Evolutionary conservation across 2,888 invertebrate genomes (phyloP).

Genomic region (Sarcophaga variegata): DNA sequence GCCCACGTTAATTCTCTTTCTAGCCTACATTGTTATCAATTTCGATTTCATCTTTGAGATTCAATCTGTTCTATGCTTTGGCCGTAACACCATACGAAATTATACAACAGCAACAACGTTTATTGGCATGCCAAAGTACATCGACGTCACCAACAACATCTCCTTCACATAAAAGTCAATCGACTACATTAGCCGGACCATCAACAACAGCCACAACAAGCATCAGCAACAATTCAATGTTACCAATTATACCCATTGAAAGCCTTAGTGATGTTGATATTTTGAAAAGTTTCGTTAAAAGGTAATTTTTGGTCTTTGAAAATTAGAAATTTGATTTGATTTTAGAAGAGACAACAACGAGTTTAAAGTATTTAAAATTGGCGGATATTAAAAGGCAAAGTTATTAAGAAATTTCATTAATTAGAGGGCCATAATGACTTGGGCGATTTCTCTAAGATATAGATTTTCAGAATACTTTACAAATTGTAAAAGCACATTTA

Average conservation of each 20-base stretch:
- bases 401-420: no score
- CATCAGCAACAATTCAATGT: conserved; percentile 75
- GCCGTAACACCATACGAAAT: conserved; percentile 81
- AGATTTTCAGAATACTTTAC: no score
- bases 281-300: conserved; percentile 91
- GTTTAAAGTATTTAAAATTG: no score
- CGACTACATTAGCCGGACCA: conserved; percentile 7
- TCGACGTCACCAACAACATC: conserved; percentile 60
- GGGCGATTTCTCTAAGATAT: no score
- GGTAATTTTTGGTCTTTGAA: conserved; percentile 82
- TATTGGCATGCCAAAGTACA: conserved; percentile 60
- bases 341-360: no score
- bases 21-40: conserved; percentile 77
- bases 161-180: conserved; percentile 65
- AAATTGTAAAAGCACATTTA: no score
- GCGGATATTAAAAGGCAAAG: no score
- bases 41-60: conserved; percentile 80
- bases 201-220: conserved; percentile 26
- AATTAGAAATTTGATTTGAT: conserved; percentile 9
- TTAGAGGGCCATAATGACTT: no score
- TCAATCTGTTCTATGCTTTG: conserved; percentile 80
- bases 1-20: conserved; percentile 5
- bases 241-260: conserved; percentile 82
- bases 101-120: conserved; percentile 73
- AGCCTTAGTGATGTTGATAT: conserved; percentile 85